Conservation (phyloP, 2,888 invertebrate genomes). For the Acleris sparsana region DNA sequence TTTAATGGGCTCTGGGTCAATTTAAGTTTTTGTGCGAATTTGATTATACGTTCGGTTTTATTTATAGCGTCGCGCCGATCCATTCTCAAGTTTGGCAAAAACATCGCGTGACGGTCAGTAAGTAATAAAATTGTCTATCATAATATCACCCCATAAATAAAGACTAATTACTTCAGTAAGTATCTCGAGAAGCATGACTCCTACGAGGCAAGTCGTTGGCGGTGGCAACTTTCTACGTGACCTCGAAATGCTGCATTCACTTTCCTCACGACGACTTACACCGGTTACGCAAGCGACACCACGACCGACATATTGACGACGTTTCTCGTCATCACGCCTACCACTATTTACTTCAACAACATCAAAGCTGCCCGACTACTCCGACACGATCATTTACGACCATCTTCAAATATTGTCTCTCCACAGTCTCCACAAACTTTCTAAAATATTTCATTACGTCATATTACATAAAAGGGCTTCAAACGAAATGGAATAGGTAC, state of each 20-base stretch:
- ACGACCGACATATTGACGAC: conserved; percentile 72
- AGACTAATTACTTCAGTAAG: background rate
- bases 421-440: conserved; percentile 48
- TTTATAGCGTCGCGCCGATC: conserved; percentile 43
- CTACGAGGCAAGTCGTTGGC: conserved; percentile 52
- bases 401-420: conserved; percentile 51
- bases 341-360: conserved; percentile 46
- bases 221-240: conserved; percentile 80
- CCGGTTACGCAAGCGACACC: conserved; percentile 78
- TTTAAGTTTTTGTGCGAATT: conserved; percentile 26
- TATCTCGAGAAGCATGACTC: conserved; percentile 44
- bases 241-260: conserved; percentile 83
- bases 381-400: conserved; percentile 44
- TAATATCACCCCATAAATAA: conserved; percentile 1
- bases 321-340: conserved; percentile 43
- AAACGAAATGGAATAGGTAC: conserved; percentile 25
- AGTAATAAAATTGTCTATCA: conserved; percentile 12
- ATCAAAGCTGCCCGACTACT: conserved; percentile 53
- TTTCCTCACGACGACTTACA: conserved; percentile 76
- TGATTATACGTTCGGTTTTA: conserved; percentile 47
- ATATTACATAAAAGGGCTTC: conserved; percentile 40
- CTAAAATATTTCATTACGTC: conserved; percentile 55
- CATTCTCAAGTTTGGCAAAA: conserved; percentile 48
- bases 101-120: conserved; percentile 50
- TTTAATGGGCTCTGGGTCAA: conserved; percentile 43